phyloP scores from a whole-genome alignment of 2,888 invertebrate genomes.

The Plagiodera versicolora region DNA sequence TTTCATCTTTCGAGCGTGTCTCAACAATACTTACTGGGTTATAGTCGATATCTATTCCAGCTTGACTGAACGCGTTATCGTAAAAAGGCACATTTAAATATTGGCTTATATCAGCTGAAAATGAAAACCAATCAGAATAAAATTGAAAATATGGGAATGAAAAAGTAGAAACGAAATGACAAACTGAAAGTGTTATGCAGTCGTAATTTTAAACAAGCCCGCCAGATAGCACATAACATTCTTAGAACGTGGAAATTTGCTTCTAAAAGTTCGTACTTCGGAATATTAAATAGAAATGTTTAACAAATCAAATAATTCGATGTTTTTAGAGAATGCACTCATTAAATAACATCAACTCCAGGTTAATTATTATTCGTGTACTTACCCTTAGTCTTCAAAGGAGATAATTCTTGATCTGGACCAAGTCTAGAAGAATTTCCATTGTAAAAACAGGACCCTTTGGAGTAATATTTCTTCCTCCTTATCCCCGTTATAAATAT shows the following conservation, averaged over 20 bases:
- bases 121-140: too few relatives aligned
- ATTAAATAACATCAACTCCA: too few relatives aligned
- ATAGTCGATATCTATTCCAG: conserved; percentile 32
- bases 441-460: conserved; percentile 29
- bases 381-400: neutral
- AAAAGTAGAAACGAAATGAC: too few relatives aligned
- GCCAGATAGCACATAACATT: too few relatives aligned
- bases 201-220: too few relatives aligned
- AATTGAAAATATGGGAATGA: too few relatives aligned
- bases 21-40: conserved; percentile 19
- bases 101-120: conserved; percentile 20
- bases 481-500: neutral
- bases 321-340: too few relatives aligned
- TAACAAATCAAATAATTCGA: neutral
- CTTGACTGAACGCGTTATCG: conserved; percentile 31
- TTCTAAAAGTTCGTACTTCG: too few relatives aligned
- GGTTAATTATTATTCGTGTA: neutral
- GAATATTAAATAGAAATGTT: too few relatives aligned
- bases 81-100: conserved; percentile 16
- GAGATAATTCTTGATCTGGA: neutral
- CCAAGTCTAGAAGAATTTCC: conserved; percentile 20
- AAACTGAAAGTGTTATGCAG: too few relatives aligned
- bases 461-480: conserved; percentile 13
- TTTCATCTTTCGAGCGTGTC: too few relatives aligned
- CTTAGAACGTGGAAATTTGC: too few relatives aligned